Evolutionary conservation across 1,140 invertebrate genomes (phyloP).

Genomic region (Drosophila sp.): DNA sequence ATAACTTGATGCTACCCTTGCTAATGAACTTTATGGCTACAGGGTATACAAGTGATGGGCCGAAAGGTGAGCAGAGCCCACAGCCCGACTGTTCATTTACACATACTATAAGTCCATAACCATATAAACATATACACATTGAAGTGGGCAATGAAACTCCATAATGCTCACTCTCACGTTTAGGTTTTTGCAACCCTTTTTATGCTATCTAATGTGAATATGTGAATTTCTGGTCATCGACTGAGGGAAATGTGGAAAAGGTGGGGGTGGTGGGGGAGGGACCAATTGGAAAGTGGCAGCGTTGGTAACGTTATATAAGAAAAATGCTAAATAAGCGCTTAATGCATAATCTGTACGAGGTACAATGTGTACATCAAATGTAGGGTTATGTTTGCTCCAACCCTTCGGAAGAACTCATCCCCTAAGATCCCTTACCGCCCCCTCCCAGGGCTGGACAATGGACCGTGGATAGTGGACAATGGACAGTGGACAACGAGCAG

Average conservation of each 20-base stretch:
- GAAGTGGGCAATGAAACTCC: conserved; percentile 2
- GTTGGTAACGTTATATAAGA: conserved; percentile 68
- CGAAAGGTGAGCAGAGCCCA: neutral
- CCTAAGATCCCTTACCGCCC: conserved; percentile 4
- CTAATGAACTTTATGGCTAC: neutral
- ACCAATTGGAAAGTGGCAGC: conserved; percentile 59
- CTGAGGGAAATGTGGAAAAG: too few relatives aligned
- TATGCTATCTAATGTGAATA: conserved; percentile 23
- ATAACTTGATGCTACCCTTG: too few relatives aligned
- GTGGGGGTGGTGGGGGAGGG: conserved; percentile 13
- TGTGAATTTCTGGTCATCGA: conserved; percentile 11
- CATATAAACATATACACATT: conserved; percentile 4
- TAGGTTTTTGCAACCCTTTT: conserved; percentile 31
- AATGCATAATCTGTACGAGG: conserved; percentile 78
- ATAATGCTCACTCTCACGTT: conserved; percentile 26
- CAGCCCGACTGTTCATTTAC: neutral
- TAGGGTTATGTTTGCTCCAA: conserved; percentile 27
- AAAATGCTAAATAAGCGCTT: conserved; percentile 83
- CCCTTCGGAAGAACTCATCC: conserved; percentile 23
- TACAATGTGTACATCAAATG: conserved; percentile 41
- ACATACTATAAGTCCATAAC: conserved; percentile 7
- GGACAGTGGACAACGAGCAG: conserved; percentile 43
- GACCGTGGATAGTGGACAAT: conserved; percentile 7
- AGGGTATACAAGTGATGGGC: conserved; percentile 4
- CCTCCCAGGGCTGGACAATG: conserved; percentile 3